phyloP scores from a whole-genome alignment of 2,797 vertebrate species.

The Rallus crepitans region DNA sequence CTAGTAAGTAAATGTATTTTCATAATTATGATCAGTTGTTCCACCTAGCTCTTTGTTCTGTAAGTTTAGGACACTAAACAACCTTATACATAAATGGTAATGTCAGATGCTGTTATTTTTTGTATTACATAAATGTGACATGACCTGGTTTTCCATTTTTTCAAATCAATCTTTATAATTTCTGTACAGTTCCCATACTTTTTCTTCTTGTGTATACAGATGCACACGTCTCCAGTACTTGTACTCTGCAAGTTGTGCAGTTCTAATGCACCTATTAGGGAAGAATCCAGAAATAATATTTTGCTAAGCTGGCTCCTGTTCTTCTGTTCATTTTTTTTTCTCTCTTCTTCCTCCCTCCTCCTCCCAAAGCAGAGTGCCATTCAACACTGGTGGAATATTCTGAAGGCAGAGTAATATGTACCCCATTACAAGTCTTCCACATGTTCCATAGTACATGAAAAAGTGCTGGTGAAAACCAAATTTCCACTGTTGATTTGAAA shows the following conservation, averaged over 20 bases:
- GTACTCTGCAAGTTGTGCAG: neutral
- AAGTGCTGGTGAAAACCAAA: neutral
- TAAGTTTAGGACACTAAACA: neutral
- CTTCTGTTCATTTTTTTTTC: neutral
- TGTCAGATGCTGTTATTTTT: neutral
- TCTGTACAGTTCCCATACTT: neutral
- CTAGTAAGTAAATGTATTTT: neutral
- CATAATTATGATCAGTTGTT: neutral
- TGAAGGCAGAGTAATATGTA: neutral
- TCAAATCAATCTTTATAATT: neutral
- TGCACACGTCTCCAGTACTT: neutral
- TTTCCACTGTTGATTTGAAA: constrained; percentile 4
- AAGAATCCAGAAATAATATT: neutral
- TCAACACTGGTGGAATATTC: neutral
- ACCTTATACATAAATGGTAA: neutral
- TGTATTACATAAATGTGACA: neutral
- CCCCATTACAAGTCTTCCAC: neutral
- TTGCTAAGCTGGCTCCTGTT: neutral
- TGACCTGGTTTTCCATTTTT: neutral
- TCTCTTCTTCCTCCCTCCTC: neutral
- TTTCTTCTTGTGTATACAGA: neutral
- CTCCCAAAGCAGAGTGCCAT: neutral
- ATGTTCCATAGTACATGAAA: neutral
- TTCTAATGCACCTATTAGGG: neutral
- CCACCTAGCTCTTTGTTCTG: neutral